phyloP scores from a whole-genome alignment of 1,140 invertebrate species.

The Leptopilina clavipes region DNA sequence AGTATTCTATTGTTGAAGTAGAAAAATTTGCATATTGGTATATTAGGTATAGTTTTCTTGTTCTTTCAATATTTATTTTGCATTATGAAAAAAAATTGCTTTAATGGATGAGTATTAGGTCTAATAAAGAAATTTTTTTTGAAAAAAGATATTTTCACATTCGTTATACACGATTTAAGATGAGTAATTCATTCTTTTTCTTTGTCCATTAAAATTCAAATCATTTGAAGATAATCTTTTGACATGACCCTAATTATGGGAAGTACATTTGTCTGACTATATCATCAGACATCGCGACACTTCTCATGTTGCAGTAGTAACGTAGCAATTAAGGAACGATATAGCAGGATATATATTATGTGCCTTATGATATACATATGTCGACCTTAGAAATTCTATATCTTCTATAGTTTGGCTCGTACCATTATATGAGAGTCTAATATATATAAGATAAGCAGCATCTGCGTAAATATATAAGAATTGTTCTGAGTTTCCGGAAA shows the following conservation, averaged over 20 bases:
- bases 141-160: too few relatives aligned
- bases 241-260: slow-evolving; percentile 3
- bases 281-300: not conserved
- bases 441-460: not conserved
- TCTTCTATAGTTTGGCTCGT: not conserved
- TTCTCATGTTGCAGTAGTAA: not conserved
- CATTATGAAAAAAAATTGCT: too few relatives aligned
- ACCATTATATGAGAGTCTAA: not conserved
- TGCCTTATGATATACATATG: not conserved
- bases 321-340: slow-evolving; percentile 3
- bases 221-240: not conserved
- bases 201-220: not conserved
- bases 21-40: too few relatives aligned
- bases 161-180: too few relatives aligned
- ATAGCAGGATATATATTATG: not conserved
- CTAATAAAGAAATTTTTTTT: too few relatives aligned
- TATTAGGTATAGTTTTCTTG: too few relatives aligned
- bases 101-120: too few relatives aligned
- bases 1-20: too few relatives aligned
- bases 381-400: not conserved
- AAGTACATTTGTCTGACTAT: slow-evolving; percentile 12
- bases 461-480: not conserved
- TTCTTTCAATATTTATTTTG: too few relatives aligned
- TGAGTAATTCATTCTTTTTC: not conserved
- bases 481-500: not conserved